These are phyloP conservation scores for Mola mola DNA, from an alignment of 2,113 vertebrate genomes.

Conservation along the genomic window DNA sequence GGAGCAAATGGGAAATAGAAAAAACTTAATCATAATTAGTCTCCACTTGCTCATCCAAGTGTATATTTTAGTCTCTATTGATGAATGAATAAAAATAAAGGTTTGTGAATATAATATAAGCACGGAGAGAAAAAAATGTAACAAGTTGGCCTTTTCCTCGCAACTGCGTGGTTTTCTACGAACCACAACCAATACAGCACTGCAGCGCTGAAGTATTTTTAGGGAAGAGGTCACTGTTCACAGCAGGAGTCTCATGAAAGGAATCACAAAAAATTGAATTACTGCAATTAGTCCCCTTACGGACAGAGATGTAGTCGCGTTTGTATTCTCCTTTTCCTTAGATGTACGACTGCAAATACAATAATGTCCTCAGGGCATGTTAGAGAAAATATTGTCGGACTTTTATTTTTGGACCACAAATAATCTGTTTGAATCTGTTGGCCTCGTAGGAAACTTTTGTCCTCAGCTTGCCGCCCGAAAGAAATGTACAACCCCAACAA, in stretches of 20 bases:
- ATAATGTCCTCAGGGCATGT: neutral
- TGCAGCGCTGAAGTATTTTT: too few species aligned
- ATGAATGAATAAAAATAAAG: too few species aligned
- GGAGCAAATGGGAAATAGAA: too few species aligned
- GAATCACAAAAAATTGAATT: too few species aligned
- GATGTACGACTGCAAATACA: constrained; percentile 11
- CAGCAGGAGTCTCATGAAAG: too few species aligned
- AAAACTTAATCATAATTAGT: too few species aligned
- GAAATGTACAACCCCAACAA: constrained; percentile 52
- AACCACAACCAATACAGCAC: too few species aligned
- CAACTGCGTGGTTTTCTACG: constrained; percentile 7
- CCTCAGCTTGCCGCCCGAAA: constrained; percentile 8
- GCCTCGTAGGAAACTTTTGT: constrained; percentile 8
- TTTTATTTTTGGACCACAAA: constrained; percentile 24
- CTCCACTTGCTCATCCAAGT: too few species aligned
- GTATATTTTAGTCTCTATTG: too few species aligned
- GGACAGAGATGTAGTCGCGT: neutral
- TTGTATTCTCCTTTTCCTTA: neutral
- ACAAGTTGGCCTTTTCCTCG: neutral
- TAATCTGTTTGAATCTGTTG: constrained; percentile 16
- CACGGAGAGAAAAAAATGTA: neutral
- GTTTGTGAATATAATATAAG: neutral
- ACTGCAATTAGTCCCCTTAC: neutral
- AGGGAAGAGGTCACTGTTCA: too few species aligned
- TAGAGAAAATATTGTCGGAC: neutral